These are phyloP conservation scores for Ophion obscuratus DNA, from an alignment of 2,888 invertebrate genomes.

Conservation along the genomic window DNA sequence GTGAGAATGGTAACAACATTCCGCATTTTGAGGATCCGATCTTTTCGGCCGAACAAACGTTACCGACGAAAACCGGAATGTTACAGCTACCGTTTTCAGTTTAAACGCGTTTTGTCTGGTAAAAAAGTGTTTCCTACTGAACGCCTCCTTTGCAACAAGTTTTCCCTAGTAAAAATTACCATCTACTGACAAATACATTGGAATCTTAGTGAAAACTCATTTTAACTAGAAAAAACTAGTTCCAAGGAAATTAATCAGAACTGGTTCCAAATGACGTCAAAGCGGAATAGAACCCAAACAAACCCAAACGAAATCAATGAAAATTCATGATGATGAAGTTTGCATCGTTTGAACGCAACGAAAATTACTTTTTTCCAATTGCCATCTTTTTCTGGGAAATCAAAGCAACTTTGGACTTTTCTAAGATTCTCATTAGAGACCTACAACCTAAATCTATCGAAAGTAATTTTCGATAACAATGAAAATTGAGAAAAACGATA, in stretches of 20 bases:
- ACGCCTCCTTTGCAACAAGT: not conserved
- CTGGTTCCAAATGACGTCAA: too few relatives aligned
- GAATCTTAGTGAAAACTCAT: not conserved
- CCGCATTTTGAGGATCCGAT: not conserved
- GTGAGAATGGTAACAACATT: not conserved
- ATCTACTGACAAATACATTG: not conserved
- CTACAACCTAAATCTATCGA: too few relatives aligned
- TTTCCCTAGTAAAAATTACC: not conserved
- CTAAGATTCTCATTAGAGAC: too few relatives aligned
- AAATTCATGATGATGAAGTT: too few relatives aligned
- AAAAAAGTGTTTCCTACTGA: not conserved
- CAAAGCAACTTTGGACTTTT: too few relatives aligned
- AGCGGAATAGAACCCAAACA: too few relatives aligned
- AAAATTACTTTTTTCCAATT: too few relatives aligned
- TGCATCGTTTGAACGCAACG: too few relatives aligned
- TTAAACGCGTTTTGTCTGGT: not conserved
- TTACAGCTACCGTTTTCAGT: not conserved
- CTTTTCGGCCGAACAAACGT: not conserved
- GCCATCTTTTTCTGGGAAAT: too few relatives aligned
- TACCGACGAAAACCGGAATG: constrained; percentile 26
- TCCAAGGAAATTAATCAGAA: not conserved
- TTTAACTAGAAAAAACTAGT: not conserved
- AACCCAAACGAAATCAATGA: too few relatives aligned
- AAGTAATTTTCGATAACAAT: too few relatives aligned
- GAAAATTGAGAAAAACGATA: too few relatives aligned